Percentiles rank a stretch among this genome's conserved stretches.
These are phyloP conservation scores for Eonycteris spelaea DNA, from an alignment of 2,113 vertebrate genomes.

Conservation along the genomic window DNA sequence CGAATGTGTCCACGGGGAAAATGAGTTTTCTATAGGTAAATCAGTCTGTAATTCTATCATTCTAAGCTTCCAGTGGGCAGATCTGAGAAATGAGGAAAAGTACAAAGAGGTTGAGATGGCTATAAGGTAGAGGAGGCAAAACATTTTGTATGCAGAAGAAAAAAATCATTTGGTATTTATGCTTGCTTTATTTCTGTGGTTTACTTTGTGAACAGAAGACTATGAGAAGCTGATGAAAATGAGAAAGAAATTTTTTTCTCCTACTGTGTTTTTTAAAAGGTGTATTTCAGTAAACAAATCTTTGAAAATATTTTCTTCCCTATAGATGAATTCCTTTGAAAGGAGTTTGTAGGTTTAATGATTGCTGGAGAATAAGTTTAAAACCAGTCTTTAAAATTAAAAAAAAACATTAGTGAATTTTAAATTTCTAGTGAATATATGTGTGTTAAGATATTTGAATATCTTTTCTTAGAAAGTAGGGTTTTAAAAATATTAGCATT, in stretches of 20 bases:
- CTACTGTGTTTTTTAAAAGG: constrained; percentile 16
- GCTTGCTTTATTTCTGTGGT: constrained; percentile 22
- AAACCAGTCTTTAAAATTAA: constrained; percentile 22
- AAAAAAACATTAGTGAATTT: not conserved
- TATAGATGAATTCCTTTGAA: not conserved
- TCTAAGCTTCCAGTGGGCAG: not conserved
- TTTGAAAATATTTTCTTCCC: constrained; percentile 33
- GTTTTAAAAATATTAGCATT: not conserved
- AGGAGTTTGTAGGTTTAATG: not conserved
- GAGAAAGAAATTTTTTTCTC: not conserved
- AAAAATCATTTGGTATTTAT: not conserved
- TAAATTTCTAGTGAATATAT: not conserved
- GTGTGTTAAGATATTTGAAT: not conserved
- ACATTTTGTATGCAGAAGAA: not conserved
- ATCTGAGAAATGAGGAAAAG: not conserved
- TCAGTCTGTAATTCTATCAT: not conserved
- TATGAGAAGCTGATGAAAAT: constrained; percentile 5
- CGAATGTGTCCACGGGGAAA: not conserved
- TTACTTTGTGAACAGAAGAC: constrained; percentile 23
- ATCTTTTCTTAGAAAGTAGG: not conserved
- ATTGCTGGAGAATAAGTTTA: not conserved
- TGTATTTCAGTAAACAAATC: not conserved
- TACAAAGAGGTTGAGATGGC: constrained; percentile 13
- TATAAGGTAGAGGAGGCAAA: not conserved
- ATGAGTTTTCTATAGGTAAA: constrained; percentile 37